A percentile compares a stretch with the other conserved stretches of the same genome.
phyloP scores from a whole-genome alignment of 2,888 invertebrate species.

The Parnassius smintheus region DNA sequence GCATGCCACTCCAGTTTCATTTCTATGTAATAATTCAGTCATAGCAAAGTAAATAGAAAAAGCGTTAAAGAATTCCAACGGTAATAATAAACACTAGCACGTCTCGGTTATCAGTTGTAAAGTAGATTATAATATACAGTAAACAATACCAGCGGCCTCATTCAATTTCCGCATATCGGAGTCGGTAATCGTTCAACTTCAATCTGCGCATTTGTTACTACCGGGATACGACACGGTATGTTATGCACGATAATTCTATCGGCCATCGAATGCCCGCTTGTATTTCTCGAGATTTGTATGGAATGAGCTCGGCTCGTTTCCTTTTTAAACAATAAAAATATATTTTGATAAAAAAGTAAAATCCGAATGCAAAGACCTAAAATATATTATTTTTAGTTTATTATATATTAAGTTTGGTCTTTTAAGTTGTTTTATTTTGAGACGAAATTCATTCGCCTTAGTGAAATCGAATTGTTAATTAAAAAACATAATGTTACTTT shows the following conservation, averaged over 20 bases:
- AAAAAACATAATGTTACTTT: too few species aligned
- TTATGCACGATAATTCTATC: slow-evolving; percentile 13
- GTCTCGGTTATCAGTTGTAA: slow-evolving; percentile 21
- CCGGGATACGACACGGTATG: slow-evolving; percentile 14
- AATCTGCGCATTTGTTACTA: slow-evolving; percentile 19
- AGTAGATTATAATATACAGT: slow-evolving; percentile 21
- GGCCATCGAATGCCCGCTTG: slow-evolving; percentile 1
- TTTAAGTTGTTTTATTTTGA: too few species aligned
- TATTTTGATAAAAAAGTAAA: background rate
- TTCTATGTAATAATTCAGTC: too few species aligned
- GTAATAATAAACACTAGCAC: slow-evolving; percentile 7
- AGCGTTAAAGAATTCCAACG: background rate
- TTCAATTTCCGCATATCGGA: slow-evolving; percentile 27
- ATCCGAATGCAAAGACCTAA: background rate
- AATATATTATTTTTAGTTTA: too few species aligned
- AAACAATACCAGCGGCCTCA: slow-evolving; percentile 21
- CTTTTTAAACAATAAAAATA: background rate
- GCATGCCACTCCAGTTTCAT: too few species aligned
- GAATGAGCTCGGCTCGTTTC: background rate
- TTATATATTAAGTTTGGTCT: too few species aligned
- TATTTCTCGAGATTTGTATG: slow-evolving; percentile 12
- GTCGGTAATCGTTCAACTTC: slow-evolving; percentile 25
- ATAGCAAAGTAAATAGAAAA: too few species aligned
- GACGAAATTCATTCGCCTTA: too few species aligned
- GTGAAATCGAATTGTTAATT: too few species aligned